Percentiles rank a stretch among this genome's conserved stretches.
phyloP scores from a whole-genome alignment of 2,797 vertebrate species.

The Anolis apletophallus region DNA sequence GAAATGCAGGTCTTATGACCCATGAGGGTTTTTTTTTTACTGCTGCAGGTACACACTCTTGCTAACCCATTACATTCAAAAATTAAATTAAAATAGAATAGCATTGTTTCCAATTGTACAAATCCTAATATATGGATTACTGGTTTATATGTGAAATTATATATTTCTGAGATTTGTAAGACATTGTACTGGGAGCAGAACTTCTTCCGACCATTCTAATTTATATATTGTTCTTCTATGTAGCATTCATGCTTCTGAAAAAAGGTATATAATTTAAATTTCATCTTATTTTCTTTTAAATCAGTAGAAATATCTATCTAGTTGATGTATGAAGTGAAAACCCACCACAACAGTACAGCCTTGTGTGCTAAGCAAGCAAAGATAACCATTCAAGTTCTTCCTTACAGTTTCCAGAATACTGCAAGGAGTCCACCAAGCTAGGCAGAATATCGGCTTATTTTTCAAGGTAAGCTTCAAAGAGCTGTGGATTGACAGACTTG shows the following conservation, averaged over 20 bases:
- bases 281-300: not conserved
- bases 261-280: constrained; percentile 43
- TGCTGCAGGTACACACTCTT: not conserved
- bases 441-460: not conserved
- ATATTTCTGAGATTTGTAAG: constrained; percentile 21
- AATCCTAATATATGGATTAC: not conserved
- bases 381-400: not conserved
- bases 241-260: not conserved
- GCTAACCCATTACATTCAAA: not conserved
- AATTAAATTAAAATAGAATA: not conserved
- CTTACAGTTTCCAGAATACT: not conserved
- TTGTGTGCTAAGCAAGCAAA: not conserved
- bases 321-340: not conserved
- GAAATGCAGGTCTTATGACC: not conserved
- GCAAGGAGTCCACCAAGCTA: not conserved
- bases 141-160: not conserved
- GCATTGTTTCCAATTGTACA: not conserved
- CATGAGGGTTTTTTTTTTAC: not conserved
- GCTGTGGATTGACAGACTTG: too few relatives aligned
- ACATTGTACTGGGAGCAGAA: not conserved
- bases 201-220: not conserved
- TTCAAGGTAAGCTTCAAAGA: not conserved
- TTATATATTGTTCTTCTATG: constrained; percentile 1
- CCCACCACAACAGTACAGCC: not conserved
- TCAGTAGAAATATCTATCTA: not conserved